Base-by-base conservation (phyloP, 1,140 invertebrate species). In the Bombyx mori region DNA sequence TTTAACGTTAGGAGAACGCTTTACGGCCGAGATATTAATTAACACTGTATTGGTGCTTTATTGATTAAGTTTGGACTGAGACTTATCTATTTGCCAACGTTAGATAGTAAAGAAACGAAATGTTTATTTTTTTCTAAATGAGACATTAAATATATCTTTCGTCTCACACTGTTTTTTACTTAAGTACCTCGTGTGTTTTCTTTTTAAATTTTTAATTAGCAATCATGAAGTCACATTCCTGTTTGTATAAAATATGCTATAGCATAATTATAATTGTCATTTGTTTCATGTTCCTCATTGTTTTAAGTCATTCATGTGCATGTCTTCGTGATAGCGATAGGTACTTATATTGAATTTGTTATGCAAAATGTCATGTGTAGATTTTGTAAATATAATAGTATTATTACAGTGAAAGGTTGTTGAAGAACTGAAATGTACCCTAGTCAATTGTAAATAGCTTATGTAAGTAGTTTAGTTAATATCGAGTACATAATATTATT, bases 391-490 rank as follows among this genome's bases (percentile, higher is more conserved):
- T 75, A 68, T 61, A 60, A 76, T 81, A 64, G 79, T 72, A 78
- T 65, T 63, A 61, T 58, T 65, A 54, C 60, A 56, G 8, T 75
- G 65, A 65, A 63, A 69, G 61, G 61, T 62, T 75, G 75, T 79
- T 68, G 77, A 81, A 82, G 83, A 86, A 86, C 83, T 86, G 83
- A 86, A 85, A 71, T 85, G 78, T 86, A 85, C 77, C 82, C 83
- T 86, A 86, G 83, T 86, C 83, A 86, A 86, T 86, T 85, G 83
- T 85, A 86, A 76, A 85, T 86, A 84, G 57, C 59, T 12, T 7
- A 55, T 46, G 46, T 62, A 58, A 60, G 22, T 44, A 59, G 44
- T 52, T 82, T 83, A 82, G 75, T 74, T 75, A 66, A 80, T 85
- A 81, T 8, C 9, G 26, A 35, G 26, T 35, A 35, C 26, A 35